Conservation (phyloP, 1,140 invertebrate species). For the Drosophila lacertosa region DNA sequence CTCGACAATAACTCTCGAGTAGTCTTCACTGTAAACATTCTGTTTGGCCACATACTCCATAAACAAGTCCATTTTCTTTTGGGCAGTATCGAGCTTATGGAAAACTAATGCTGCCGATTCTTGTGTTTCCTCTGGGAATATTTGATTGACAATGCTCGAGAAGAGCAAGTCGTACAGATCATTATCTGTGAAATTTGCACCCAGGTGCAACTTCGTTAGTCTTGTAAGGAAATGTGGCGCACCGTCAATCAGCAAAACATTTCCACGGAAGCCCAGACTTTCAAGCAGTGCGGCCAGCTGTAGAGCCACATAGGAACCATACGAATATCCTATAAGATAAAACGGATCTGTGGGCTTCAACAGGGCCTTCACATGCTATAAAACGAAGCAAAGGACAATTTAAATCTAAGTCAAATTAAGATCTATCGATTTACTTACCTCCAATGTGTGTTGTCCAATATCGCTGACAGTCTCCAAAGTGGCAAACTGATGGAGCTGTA, state of each 20-base stretch:
- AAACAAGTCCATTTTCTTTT: conserved; percentile 67
- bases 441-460: conserved; percentile 53
- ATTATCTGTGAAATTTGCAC: conserved; percentile 83
- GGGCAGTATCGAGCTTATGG: conserved; percentile 62
- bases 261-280: conserved; percentile 85
- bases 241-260: conserved; percentile 86
- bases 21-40: conserved; percentile 84
- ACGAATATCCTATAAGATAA: conserved; percentile 88
- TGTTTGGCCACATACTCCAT: conserved; percentile 74
- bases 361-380: conserved; percentile 85
- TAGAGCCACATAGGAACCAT: conserved; percentile 86
- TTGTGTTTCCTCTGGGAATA: conserved; percentile 86
- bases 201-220: conserved; percentile 82
- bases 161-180: conserved; percentile 86
- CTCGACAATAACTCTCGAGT: conserved; percentile 84
- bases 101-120: conserved; percentile 84
- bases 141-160: conserved; percentile 84
- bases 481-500: conserved; percentile 65
- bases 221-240: conserved; percentile 86
- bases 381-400: neutral
- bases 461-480: conserved; percentile 60
- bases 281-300: conserved; percentile 86
- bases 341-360: conserved; percentile 86
- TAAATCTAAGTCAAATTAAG: neutral
- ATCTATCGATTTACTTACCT: conserved; percentile 44